Percentiles rank a stretch among this genome's conserved stretches.
phyloP scores from a whole-genome alignment of 2,888 invertebrate genomes.

The Eristalinus aeneus region DNA sequence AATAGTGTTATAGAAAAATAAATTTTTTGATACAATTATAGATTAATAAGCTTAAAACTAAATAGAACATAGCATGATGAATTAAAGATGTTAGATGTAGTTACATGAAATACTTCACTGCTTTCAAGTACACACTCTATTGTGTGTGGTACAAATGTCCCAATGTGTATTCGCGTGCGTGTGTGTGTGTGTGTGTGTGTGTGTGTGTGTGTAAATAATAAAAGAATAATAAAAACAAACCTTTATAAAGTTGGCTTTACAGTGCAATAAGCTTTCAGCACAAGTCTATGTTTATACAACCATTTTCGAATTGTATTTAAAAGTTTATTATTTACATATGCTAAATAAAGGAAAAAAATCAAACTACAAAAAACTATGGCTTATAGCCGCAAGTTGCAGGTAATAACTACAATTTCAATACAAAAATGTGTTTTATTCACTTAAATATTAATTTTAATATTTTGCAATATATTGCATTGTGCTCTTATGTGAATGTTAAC shows the following conservation, averaged over 20 bases:
- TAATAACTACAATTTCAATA: background rate
- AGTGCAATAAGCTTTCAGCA: background rate
- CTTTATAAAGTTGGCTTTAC: background rate
- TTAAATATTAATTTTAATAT: slow-evolving; percentile 1
- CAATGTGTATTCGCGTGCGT: too few species aligned
- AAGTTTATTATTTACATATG: background rate
- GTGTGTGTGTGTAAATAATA: too few species aligned
- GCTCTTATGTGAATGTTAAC: slow-evolving; percentile 40
- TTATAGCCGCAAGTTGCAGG: background rate
- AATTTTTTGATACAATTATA: too few species aligned
- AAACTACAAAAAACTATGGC: background rate
- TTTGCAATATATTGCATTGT: slow-evolving; percentile 5
- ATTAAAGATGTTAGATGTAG: too few species aligned
- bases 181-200: too few species aligned
- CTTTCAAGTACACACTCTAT: too few species aligned
- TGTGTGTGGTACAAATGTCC: too few species aligned
- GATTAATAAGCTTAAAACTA: too few species aligned
- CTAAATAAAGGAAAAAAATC: background rate
- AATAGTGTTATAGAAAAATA: too few species aligned
- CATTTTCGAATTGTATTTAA: background rate
- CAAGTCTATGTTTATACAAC: background rate
- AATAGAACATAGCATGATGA: too few species aligned
- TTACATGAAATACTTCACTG: too few species aligned
- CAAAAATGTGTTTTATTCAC: slow-evolving; percentile 8
- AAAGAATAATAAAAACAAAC: too few species aligned